Percentiles rank a stretch among this genome's conserved stretches.
Conservation (phyloP, 2,888 invertebrate species). For the Spisula solida region DNA sequence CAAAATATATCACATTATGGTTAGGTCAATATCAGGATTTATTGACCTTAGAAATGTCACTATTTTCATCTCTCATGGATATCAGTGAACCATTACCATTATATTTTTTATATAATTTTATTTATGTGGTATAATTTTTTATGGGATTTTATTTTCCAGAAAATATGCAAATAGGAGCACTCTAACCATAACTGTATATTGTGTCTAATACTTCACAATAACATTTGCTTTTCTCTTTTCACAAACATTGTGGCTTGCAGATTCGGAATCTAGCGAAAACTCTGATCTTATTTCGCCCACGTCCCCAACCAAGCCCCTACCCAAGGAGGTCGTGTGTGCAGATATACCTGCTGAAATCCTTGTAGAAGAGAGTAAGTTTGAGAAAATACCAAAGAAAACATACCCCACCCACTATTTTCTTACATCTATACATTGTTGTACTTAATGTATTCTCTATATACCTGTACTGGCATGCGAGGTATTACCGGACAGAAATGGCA, state of each 20-base stretch:
- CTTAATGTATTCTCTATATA: not conserved
- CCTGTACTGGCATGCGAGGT: no score
- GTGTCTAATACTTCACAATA: slow-evolving; percentile 37
- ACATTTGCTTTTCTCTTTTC: slow-evolving; percentile 38
- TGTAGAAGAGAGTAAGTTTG: slow-evolving; percentile 68
- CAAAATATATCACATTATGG: no score
- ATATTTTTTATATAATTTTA: no score
- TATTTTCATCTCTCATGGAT: no score
- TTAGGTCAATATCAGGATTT: no score
- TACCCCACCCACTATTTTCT: slow-evolving; percentile 54
- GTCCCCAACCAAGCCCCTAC: slow-evolving; percentile 82
- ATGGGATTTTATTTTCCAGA: not conserved
- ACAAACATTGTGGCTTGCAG: slow-evolving; percentile 67
- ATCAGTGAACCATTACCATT: no score
- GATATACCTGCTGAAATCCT: slow-evolving; percentile 64
- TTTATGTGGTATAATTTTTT: not conserved
- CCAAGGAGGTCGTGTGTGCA: slow-evolving; percentile 72
- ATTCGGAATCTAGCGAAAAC: slow-evolving; percentile 74
- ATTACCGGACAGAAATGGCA: no score
- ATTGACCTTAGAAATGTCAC: no score
- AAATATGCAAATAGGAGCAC: slow-evolving; percentile 26
- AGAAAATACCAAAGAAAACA: slow-evolving; percentile 7
- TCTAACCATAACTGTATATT: not conserved
- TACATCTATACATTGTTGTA: not conserved
- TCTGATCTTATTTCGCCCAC: slow-evolving; percentile 79